Base-by-base conservation (phyloP, 2,888 invertebrate genomes). In the Conistra vaccinii region DNA sequence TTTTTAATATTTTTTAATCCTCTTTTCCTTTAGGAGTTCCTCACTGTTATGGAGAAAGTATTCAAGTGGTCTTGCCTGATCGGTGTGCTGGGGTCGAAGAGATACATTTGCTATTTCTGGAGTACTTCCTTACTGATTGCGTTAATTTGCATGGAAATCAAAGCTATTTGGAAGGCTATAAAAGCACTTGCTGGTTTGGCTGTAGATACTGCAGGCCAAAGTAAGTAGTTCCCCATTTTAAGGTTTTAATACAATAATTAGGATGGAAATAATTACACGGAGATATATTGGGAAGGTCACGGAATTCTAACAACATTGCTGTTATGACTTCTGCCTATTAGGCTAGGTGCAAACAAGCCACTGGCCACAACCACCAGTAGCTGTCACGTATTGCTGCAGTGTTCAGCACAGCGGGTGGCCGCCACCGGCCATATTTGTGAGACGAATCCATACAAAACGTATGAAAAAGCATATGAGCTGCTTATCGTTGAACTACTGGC, bases 131-230 rank as follows among this genome's bases (percentile, higher is more conserved):
- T 94, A 23, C 42, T 94, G 6, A 5, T 76, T 1, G 53, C 86
- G 0, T 72, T 94, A 3, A 29, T 92, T 0, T 63, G 76, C 0
- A 89, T 94, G 9, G 91, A 92, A 61, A 68, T 39, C 0, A 81
- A 85, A 23, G 90, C 93, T 3, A 89, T 93, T 39, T 93, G 93
- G 92, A 94, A 92, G 67, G 92, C 94, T 0, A 88, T 94, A 0
- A 93, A 91, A 65, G 92, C 93, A 6, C 81, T 95, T 0, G 91
- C 90, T 26, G 94, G 94, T 1, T 90, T 90, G 90, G 93, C 94
- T 4, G 78, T 86, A 1, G 93, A 92, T 78, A 92, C 84, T n/a
- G 80, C 83, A 17, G 94, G 91, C 4, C 91, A 93, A 45, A 89
- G 94, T 94, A 83, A 91, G 93, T 91, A 53, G n/a, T 39, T 61